A percentile compares a stretch with the other conserved stretches of the same genome.
Conservation (phyloP, 1,140 invertebrate species). For the Ips nitidus region DNA sequence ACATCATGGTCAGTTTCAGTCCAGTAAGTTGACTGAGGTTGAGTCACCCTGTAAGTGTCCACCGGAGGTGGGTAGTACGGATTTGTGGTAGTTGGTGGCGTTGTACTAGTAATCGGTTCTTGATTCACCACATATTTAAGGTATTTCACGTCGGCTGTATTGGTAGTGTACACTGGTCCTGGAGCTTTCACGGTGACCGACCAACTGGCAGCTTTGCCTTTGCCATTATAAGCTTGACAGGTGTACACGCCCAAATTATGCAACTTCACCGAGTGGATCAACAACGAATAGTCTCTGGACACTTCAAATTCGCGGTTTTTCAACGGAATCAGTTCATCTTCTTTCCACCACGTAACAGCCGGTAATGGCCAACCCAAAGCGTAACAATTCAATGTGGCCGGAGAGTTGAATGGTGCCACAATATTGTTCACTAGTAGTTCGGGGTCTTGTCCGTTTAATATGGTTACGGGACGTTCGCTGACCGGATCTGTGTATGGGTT, state of each 20-base stretch:
- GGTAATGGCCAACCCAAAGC: constrained; percentile 82
- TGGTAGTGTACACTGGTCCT: constrained; percentile 59
- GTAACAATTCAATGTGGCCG: constrained; percentile 74
- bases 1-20: constrained; percentile 29
- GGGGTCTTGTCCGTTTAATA: constrained; percentile 56
- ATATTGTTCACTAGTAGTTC: constrained; percentile 56
- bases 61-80: constrained; percentile 24
- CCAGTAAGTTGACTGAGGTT: constrained; percentile 7
- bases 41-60: no score
- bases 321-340: constrained; percentile 68
- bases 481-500: constrained; percentile 27
- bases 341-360: constrained; percentile 83
- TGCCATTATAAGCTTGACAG: constrained; percentile 84
- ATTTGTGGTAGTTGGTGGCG: not conserved
- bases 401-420: constrained; percentile 69
- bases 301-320: constrained; percentile 72
- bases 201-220: constrained; percentile 74
- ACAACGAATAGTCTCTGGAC: constrained; percentile 69
- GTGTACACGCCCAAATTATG: constrained; percentile 79
- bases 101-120: constrained; percentile 41
- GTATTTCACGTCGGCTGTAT: constrained; percentile 56
- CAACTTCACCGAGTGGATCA: constrained; percentile 69
- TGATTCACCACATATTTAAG: constrained; percentile 59
- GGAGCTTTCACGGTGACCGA: constrained; percentile 70
- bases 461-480: constrained; percentile 52